These are phyloP conservation scores for Hydrocynus forskahlii DNA, from an alignment of 2,797 vertebrate species.

Conservation along the genomic window DNA sequence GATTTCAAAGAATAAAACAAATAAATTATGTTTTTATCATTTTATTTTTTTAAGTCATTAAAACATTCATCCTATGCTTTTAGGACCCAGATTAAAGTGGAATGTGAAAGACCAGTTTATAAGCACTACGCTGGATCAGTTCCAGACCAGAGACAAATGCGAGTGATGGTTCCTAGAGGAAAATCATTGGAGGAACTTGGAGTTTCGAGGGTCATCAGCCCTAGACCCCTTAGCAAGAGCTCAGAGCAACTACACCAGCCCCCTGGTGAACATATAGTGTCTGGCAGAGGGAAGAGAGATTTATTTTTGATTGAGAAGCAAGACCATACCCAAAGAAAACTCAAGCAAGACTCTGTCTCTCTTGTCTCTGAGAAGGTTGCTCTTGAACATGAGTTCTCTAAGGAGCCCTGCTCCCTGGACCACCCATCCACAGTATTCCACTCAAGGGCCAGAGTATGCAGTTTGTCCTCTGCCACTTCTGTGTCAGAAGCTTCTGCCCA, in stretches of 20 bases:
- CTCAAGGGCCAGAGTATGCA: constrained; percentile 12
- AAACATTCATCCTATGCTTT: constrained; percentile 25
- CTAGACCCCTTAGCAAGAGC: constrained; percentile 75
- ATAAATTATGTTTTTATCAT: no score
- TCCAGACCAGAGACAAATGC: constrained; percentile 58
- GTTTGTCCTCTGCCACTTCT: neutral
- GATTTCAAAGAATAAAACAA: neutral
- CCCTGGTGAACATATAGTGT: constrained; percentile 33
- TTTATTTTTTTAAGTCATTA: neutral
- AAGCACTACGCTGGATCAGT: constrained; percentile 30
- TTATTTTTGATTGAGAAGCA: constrained; percentile 50
- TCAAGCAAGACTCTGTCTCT: constrained; percentile 61
- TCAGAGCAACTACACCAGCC: constrained; percentile 78
- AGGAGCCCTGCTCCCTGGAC: neutral
- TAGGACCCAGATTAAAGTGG: constrained; percentile 63
- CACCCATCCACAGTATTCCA: neutral
- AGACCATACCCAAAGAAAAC: constrained; percentile 57
- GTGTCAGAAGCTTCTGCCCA: constrained; percentile 45
- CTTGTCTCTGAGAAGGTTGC: constrained; percentile 29
- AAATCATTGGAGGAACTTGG: constrained; percentile 83
- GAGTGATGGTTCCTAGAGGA: constrained; percentile 72
- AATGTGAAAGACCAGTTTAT: constrained; percentile 33
- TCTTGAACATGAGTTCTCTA: neutral
- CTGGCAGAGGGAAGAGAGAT: constrained; percentile 54
- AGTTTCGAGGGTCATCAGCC: constrained; percentile 56